A percentile compares a stretch with the other conserved stretches of the same genome.
Evolutionary conservation across 2,888 invertebrate species (phyloP).

Genomic region (Altica lythri): DNA sequence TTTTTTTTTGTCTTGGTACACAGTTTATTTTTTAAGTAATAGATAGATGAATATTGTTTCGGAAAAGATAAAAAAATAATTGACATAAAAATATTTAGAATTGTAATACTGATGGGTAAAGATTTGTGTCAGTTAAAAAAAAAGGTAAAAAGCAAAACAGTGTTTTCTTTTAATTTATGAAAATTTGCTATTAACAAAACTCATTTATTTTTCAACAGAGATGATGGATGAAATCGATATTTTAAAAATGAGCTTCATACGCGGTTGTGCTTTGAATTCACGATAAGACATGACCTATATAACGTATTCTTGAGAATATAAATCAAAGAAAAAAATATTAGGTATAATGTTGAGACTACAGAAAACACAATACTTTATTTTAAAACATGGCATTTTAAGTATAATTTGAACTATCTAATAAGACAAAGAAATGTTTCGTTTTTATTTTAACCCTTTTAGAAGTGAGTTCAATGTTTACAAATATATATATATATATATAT

Average conservation of each 20-base stretch:
- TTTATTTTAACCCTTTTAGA: too few relatives aligned
- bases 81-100: background rate
- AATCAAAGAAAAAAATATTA: background rate
- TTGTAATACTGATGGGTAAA: constrained; percentile 9
- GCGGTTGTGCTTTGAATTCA: background rate
- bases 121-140: constrained; percentile 19
- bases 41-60: too few relatives aligned
- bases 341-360: too few relatives aligned
- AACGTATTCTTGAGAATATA: background rate
- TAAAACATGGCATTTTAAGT: too few relatives aligned
- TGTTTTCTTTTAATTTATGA: constrained; percentile 23
- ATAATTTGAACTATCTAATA: too few relatives aligned
- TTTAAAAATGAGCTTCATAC: background rate
- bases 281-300: constrained; percentile 6
- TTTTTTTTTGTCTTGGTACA: too few relatives aligned
- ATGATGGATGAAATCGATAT: constrained; percentile 20
- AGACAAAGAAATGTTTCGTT: too few relatives aligned
- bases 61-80: too few relatives aligned
- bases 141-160: constrained; percentile 24
- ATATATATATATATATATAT: too few relatives aligned
- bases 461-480: too few relatives aligned
- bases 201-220: constrained; percentile 9
- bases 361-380: too few relatives aligned
- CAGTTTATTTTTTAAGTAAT: too few relatives aligned
- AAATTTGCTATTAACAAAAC: constrained; percentile 16